These are phyloP conservation scores for Glossophaga mutica DNA, from an alignment of 2,797 vertebrate genomes.

Conservation along the genomic window DNA sequence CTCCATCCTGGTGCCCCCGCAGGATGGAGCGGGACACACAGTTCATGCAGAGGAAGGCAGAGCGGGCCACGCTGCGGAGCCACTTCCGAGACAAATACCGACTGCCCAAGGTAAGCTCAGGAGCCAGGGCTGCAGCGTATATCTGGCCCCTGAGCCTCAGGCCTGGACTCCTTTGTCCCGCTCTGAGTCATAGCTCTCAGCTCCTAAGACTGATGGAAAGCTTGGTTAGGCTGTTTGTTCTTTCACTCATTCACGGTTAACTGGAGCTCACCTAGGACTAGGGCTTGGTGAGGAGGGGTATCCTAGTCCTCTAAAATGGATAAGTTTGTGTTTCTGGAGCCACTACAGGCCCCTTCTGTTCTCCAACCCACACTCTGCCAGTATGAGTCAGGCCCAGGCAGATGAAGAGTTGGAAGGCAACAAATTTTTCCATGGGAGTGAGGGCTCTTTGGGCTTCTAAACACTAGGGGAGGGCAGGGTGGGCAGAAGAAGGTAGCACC, in stretches of 20 bases:
- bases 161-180: neutral
- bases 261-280: neutral
- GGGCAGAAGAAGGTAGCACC: neutral
- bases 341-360: neutral
- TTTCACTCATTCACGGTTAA: neutral
- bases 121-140: neutral
- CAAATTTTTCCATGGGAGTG: neutral
- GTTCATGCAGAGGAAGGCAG: conserved; percentile 95
- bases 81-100: conserved; percentile 97
- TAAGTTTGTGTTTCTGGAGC: neutral
- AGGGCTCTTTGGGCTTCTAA: neutral
- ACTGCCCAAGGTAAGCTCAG: conserved; percentile 91
- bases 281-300: neutral
- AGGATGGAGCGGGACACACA: conserved; percentile 94
- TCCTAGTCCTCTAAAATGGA: neutral
- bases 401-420: neutral
- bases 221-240: neutral
- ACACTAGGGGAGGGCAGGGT: neutral
- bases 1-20: neutral
- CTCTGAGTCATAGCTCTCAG: neutral
- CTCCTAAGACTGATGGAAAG: neutral
- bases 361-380: neutral
- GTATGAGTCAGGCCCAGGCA: neutral
- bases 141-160: neutral
- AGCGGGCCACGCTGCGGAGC: conserved; percentile 93